These are phyloP conservation scores for Herpetotheres cachinnans DNA, from an alignment of 2,113 vertebrate genomes.

Conservation along the genomic window DNA sequence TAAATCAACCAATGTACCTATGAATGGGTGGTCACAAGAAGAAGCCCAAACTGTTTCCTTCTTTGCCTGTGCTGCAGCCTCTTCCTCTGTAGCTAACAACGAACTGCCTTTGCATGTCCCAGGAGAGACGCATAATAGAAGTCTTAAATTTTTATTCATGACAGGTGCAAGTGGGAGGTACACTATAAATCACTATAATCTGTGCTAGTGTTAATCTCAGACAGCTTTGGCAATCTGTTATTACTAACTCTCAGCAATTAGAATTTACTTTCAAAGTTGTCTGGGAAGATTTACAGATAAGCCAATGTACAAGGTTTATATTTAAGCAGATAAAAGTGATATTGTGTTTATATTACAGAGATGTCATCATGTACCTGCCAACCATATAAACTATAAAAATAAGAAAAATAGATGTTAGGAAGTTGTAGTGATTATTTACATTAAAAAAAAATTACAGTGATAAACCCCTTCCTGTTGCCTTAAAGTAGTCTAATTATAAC, in stretches of 20 bases:
- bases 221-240: not conserved
- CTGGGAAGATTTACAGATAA: not conserved
- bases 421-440: not conserved
- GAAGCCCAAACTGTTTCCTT: not conserved
- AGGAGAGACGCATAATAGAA: not conserved
- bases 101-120: not conserved
- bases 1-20: not conserved
- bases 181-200: not conserved
- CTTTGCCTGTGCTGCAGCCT: not conserved
- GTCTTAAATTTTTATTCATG: not conserved
- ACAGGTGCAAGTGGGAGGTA: not conserved
- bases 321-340: not conserved
- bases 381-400: not conserved
- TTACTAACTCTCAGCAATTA: not conserved
- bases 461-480: not conserved
- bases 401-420: not conserved
- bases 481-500: not conserved
- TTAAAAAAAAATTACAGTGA: not conserved
- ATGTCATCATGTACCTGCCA: not conserved
- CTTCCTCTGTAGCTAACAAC: not conserved
- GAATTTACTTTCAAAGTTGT: not conserved
- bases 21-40: not conserved
- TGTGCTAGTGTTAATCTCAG: not conserved
- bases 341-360: not conserved
- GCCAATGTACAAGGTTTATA: not conserved